Evolutionary conservation across 2,797 vertebrate species (phyloP).

Genomic region (Lepus oiostolus): DNA sequence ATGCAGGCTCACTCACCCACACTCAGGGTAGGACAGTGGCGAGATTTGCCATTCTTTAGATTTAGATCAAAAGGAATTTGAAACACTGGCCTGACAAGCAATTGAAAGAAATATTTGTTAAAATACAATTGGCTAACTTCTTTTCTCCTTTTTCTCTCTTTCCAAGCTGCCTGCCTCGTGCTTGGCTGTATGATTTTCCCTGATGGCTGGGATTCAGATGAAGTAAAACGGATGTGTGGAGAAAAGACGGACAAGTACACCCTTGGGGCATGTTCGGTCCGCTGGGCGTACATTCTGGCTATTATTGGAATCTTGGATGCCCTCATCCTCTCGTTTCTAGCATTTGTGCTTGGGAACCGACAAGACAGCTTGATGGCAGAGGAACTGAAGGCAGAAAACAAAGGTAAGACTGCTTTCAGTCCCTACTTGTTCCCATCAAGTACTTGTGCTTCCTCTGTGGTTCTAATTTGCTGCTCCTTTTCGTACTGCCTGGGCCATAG

Average conservation of each 20-base stretch:
- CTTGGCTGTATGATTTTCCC: slow-evolving; percentile 99
- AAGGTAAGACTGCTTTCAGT: slow-evolving; percentile 89
- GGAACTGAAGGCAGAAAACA: slow-evolving; percentile 98
- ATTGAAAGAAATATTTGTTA: slow-evolving; percentile 62
- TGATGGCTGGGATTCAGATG: slow-evolving; percentile 98
- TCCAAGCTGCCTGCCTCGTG: slow-evolving; percentile 96
- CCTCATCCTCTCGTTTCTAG: slow-evolving; percentile 98
- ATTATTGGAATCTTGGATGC: slow-evolving; percentile 99
- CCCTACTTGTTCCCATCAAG: slow-evolving; percentile 24
- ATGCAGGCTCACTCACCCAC: not conserved
- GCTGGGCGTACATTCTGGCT: slow-evolving; percentile 99
- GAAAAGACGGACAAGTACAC: slow-evolving; percentile 99
- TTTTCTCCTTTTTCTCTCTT: slow-evolving; percentile 73
- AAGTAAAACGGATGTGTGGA: slow-evolving; percentile 98
- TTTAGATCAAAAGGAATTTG: not conserved
- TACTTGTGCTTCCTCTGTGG: slow-evolving; percentile 47
- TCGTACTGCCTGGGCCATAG: slow-evolving; percentile 52
- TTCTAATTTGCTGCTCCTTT: slow-evolving; percentile 43
- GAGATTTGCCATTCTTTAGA: not conserved
- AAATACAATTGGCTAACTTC: slow-evolving; percentile 77
- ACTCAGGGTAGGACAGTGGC: not conserved
- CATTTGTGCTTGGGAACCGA: slow-evolving; percentile 98
- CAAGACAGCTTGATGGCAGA: slow-evolving; percentile 98
- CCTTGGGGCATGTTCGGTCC: slow-evolving; percentile 97
- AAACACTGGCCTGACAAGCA: not conserved